phyloP scores from a whole-genome alignment of 2,797 vertebrate species.

The Balearica regulorum region DNA sequence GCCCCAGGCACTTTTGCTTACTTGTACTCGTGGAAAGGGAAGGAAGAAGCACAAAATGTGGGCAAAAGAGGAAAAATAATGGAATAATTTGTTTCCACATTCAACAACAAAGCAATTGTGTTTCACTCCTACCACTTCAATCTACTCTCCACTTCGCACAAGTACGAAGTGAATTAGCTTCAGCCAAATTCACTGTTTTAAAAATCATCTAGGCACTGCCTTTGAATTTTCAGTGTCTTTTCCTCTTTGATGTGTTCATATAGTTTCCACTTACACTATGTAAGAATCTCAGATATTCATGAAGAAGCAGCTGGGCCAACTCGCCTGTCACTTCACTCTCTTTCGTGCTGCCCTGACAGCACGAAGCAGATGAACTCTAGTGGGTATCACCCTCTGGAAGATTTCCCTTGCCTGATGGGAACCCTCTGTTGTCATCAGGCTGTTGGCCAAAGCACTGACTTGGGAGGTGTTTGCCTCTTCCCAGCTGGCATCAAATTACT shows the following conservation, averaged over 20 bases:
- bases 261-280: neutral
- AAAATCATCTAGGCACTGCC: neutral
- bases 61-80: neutral
- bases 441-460: slow-evolving; percentile 38
- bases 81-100: neutral
- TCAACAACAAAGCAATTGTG: neutral
- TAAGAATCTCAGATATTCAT: slow-evolving; percentile 44
- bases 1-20: neutral
- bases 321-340: slow-evolving; percentile 45
- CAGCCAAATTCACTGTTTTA: neutral
- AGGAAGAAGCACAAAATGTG: neutral
- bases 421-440: slow-evolving; percentile 48
- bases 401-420: slow-evolving; percentile 56
- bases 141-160: neutral
- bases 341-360: slow-evolving; percentile 28
- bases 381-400: slow-evolving; percentile 51
- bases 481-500: slow-evolving; percentile 38
- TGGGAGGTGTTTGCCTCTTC: slow-evolving; percentile 26
- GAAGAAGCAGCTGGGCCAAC: slow-evolving; percentile 54
- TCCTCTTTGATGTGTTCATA: slow-evolving; percentile 25
- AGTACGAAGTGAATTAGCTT: neutral
- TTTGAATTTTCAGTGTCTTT: slow-evolving; percentile 27
- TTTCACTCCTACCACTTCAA: neutral
- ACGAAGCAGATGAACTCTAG: slow-evolving; percentile 34
- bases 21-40: neutral